Evolutionary conservation across 2,113 vertebrate species (phyloP).

Genomic region (Athene noctua): DNA sequence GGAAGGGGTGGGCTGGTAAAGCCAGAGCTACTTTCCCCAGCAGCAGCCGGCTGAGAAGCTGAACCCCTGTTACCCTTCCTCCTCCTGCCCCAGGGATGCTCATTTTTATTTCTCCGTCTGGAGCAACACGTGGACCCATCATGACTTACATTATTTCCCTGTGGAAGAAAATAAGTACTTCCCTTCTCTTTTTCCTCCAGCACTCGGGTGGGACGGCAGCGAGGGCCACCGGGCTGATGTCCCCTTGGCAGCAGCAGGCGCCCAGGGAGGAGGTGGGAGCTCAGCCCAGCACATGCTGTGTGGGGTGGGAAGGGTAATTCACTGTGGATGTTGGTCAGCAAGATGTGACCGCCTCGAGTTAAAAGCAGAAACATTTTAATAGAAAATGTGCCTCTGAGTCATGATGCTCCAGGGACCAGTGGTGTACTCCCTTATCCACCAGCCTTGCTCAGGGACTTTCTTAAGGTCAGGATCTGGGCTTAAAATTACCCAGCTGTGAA

Average conservation of each 20-base stretch:
- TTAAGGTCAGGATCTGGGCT: slow-evolving; percentile 52
- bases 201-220: background rate
- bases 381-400: slow-evolving; percentile 55
- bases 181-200: background rate
- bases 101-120: background rate
- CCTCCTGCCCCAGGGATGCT: background rate
- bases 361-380: slow-evolving; percentile 44
- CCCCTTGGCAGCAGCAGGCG: background rate
- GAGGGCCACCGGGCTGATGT: background rate
- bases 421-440: slow-evolving; percentile 15
- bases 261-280: background rate
- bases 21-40: background rate
- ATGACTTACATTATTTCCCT: background rate
- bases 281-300: background rate
- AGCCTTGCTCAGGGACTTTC: slow-evolving; percentile 29
- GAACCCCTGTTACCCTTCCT: background rate
- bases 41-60: background rate
- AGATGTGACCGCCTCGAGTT: background rate
- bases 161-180: background rate
- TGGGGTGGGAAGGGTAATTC: background rate
- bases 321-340: background rate
- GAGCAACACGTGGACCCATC: background rate
- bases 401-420: slow-evolving; percentile 2
- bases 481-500: slow-evolving; percentile 44
- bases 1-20: background rate